Evolutionary conservation across 2,113 vertebrate species (phyloP).

Genomic region (Thunnus maccoyii): DNA sequence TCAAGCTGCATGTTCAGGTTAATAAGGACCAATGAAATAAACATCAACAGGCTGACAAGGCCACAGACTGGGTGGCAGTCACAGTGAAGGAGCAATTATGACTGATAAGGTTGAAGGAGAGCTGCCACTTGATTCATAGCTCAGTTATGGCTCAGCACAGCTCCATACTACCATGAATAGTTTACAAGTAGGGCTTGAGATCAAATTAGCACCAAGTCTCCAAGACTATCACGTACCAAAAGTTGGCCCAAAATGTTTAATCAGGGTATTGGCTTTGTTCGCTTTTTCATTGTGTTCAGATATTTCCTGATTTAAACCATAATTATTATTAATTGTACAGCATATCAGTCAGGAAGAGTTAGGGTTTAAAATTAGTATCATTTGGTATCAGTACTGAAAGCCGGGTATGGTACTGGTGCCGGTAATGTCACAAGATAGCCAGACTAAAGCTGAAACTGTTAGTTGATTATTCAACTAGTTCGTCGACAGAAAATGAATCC

Average conservation of each 20-base stretch:
- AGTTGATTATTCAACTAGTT: no score
- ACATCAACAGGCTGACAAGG: background rate
- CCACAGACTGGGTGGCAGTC: background rate
- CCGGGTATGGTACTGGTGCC: no score
- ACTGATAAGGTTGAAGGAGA: slow-evolving; percentile 11
- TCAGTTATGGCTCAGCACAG: slow-evolving; percentile 14
- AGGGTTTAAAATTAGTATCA: background rate
- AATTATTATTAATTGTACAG: no score
- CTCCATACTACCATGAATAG: slow-evolving; percentile 6
- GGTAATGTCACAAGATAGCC: background rate
- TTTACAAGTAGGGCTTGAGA: slow-evolving; percentile 3
- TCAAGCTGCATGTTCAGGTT: background rate
- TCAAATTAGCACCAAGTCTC: background rate
- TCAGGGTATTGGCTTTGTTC: no score
- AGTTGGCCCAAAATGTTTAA: background rate
- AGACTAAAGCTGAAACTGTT: no score
- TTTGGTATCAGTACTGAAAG: background rate
- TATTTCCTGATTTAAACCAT: no score
- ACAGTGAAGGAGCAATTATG: background rate
- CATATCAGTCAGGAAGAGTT: no score
- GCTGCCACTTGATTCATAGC: slow-evolving; percentile 5
- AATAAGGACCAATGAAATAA: no score
- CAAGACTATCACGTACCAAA: background rate
- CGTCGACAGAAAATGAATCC: no score
- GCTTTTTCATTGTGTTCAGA: no score